phyloP scores from a whole-genome alignment of 1,140 invertebrate species.

The Drosophila lini region DNA sequence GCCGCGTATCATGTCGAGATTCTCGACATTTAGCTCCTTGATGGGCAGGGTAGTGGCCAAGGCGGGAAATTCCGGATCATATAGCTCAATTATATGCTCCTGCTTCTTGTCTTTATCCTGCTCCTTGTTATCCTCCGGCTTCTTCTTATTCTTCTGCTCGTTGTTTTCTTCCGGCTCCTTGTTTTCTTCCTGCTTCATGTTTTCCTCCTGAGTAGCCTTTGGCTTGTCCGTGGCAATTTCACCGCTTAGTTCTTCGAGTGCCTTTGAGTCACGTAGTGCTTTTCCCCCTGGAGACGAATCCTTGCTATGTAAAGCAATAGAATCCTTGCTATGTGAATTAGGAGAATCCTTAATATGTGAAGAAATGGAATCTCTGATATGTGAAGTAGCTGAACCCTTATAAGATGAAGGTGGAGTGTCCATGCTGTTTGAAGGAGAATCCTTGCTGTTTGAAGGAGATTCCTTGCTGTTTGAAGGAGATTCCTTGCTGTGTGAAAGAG shows the following conservation, averaged over 20 bases:
- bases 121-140: too few species aligned
- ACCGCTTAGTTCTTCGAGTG: too few species aligned
- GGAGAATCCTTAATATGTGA: background rate
- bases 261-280: too few species aligned
- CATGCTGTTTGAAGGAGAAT: background rate
- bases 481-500: background rate
- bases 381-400: background rate
- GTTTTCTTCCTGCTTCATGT: too few species aligned
- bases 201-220: too few species aligned
- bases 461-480: background rate
- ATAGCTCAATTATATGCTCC: background rate
- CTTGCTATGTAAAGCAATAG: too few species aligned
- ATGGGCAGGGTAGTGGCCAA: background rate
- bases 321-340: background rate
- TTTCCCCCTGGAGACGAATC: too few species aligned
- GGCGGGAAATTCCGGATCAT: background rate
- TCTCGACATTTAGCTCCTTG: background rate
- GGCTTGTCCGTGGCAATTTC: too few species aligned
- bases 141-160: too few species aligned
- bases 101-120: background rate
- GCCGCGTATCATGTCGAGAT: background rate
- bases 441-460: background rate
- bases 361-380: background rate
- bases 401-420: background rate
- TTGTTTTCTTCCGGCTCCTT: too few species aligned